Base-by-base conservation (phyloP, 2,113 vertebrate species). In the Ariopsis seemanni region DNA sequence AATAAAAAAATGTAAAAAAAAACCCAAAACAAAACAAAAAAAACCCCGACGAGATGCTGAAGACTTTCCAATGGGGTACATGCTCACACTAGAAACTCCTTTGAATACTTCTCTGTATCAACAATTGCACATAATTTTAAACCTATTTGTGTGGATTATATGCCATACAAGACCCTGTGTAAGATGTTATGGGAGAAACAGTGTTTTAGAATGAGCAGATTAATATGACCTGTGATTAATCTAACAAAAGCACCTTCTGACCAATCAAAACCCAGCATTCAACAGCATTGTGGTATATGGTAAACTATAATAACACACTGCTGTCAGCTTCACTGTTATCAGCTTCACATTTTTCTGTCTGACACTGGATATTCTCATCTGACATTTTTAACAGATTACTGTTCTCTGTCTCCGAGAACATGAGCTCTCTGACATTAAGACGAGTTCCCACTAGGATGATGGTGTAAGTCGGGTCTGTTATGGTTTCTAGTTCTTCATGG, bases 401-500 rank as follows among this genome's bases (percentile, higher is more conserved):
- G 30, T 78, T 83, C 17, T 34, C 69, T 58, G 52, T 75, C 30
- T 83, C 18, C 71, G 53, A 52, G 85, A 60, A 82, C 81, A 50
- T 57, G 53, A 53, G 30, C 52, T 77, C 58, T 82, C 18, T n/a
- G 60, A 77, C 65, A 74, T 82, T 81, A 77, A 67, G 25, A 60
- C 12, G 69, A 58, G 27, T 72, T 71, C 58, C 63, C 81, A 69
- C 82, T 72, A 65, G 69, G 85, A 81, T 69, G 75, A 87, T 95
- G 94, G 93, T 90, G 90, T 92, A 93, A 94, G 91, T 93, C 84
- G 90, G 91, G 20, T 90, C 89, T 90, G 42, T 60, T 42, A 72
- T 83, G 88, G 86, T 90, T 90, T 86, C 80, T 82, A 89, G 89
- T 93, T 88, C 88, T 89, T 88, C 63, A 88, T 90, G 88, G 89